Base-by-base conservation (phyloP, 2,113 vertebrate species). In the Rhinoptilus africanus region DNA sequence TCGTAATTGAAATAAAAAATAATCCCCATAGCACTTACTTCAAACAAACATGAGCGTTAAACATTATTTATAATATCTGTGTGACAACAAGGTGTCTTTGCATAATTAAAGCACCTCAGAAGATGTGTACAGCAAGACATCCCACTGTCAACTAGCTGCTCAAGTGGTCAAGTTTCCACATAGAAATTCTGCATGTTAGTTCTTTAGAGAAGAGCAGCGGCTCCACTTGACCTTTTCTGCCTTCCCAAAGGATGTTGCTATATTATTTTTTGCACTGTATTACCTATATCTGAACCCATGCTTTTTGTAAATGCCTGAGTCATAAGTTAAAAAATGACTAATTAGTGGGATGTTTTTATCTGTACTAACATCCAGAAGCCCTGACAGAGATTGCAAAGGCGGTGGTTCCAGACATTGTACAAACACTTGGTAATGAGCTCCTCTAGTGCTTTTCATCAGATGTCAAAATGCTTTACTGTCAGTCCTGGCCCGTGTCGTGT, bases 91-190 rank as follows among this genome's bases (percentile, higher is more conserved):
- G 91, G 81, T 94, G 67, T 89, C 71, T 85, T 88, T 97, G 71
- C 78, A 94, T 97, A 97, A 97, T 96, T 97, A 90, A 96, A 97
- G 47, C 20, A 76, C 81, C 84, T 94, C 74, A 59, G 95, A 96
- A 95, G 89, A 85, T 63, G 78, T 83, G 71, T 97, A 71, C 81
- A 89, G 94, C 89, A 91, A 94, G 86, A 56, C 63, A 87, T 95
- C 77, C 81, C 59, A 54, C 94, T 95, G 96, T 88, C 91, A 95
- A 92, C 94, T 96, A 96, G 81, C 84, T 96, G 91, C 94, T 91
- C 83, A 77, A 96, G 67, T 91, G 93, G 91, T 91, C 94, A 92
- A 72, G 28, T 88, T 89, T 76, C 87, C 81, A 77, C 56, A 41
- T 53, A 67, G 9, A 83, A 85, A 92, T 94, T 69, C 72, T 54